phyloP scores from a whole-genome alignment of 2,797 vertebrate species.

The Pangasius mekongensis region DNA sequence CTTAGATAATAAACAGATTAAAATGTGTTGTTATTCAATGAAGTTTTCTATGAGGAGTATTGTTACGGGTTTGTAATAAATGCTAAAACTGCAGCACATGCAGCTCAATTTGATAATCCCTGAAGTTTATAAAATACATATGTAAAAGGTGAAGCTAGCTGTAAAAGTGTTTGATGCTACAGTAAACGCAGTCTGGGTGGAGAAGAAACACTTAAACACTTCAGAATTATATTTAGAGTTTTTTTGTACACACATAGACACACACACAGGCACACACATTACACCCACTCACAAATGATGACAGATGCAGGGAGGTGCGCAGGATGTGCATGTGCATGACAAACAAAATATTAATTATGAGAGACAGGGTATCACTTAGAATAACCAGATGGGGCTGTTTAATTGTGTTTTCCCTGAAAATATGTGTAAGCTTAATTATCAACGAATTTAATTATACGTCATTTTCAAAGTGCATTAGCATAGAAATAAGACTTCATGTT shows the following conservation, averaged over 20 bases:
- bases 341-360: slow-evolving; percentile 66
- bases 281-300: slow-evolving; percentile 39
- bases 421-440: slow-evolving; percentile 58
- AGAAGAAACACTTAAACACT: slow-evolving; percentile 38
- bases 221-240: slow-evolving; percentile 35
- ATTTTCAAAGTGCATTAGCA: slow-evolving; percentile 60
- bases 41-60: background rate
- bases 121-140: background rate
- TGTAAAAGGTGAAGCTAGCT: slow-evolving; percentile 20
- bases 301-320: slow-evolving; percentile 58
- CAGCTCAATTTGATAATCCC: background rate
- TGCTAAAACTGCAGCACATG: background rate
- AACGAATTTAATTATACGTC: slow-evolving; percentile 61
- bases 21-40: background rate
- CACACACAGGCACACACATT: slow-evolving; percentile 15
- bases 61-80: background rate
- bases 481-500: slow-evolving; percentile 58
- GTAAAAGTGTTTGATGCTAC: slow-evolving; percentile 17
- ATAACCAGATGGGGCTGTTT: slow-evolving; percentile 63
- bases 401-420: slow-evolving; percentile 52
- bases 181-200: slow-evolving; percentile 27
- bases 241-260: slow-evolving; percentile 4
- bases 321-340: slow-evolving; percentile 57
- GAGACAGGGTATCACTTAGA: slow-evolving; percentile 55
- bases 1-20: background rate